These are phyloP conservation scores for Bufo gargarizans DNA, from an alignment of 2,113 vertebrate species.

Conservation along the genomic window DNA sequence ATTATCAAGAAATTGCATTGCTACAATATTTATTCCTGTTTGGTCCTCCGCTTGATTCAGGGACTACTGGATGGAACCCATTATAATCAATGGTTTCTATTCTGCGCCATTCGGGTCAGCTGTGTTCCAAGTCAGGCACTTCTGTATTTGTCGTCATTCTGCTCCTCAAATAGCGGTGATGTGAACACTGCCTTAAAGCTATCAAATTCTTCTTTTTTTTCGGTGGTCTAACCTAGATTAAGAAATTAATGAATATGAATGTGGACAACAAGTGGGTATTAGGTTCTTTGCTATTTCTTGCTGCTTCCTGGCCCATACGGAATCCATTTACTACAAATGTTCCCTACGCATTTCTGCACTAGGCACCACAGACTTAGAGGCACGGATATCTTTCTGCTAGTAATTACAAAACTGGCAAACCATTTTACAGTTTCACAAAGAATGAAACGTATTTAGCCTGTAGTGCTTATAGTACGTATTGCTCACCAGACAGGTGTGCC, in stretches of 20 bases:
- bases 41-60: too few relatives aligned
- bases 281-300: constrained; percentile 18
- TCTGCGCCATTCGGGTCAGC: too few relatives aligned
- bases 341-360: constrained; percentile 49
- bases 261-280: constrained; percentile 20
- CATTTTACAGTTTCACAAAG: constrained; percentile 49
- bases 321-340: constrained; percentile 57
- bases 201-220: background rate
- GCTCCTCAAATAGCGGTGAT: too few relatives aligned
- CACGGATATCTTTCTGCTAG: constrained; percentile 58
- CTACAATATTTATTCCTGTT: too few relatives aligned
- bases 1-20: too few relatives aligned
- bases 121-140: too few relatives aligned
- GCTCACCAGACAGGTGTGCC: constrained; percentile 55
- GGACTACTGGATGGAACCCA: too few relatives aligned
- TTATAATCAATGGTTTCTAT: too few relatives aligned
- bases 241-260: constrained; percentile 38
- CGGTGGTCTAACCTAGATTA: background rate
- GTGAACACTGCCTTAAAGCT: background rate
- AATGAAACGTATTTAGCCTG: constrained; percentile 52
- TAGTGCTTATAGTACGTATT: constrained; percentile 52
- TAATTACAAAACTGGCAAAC: constrained; percentile 57
- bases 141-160: too few relatives aligned
- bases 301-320: constrained; percentile 48
- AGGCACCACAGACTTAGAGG: constrained; percentile 55